Percentiles rank a stretch among this genome's conserved stretches.
Evolutionary conservation across 2,113 vertebrate genomes (phyloP).

Genomic region (Hemibagrus wyckioides): DNA sequence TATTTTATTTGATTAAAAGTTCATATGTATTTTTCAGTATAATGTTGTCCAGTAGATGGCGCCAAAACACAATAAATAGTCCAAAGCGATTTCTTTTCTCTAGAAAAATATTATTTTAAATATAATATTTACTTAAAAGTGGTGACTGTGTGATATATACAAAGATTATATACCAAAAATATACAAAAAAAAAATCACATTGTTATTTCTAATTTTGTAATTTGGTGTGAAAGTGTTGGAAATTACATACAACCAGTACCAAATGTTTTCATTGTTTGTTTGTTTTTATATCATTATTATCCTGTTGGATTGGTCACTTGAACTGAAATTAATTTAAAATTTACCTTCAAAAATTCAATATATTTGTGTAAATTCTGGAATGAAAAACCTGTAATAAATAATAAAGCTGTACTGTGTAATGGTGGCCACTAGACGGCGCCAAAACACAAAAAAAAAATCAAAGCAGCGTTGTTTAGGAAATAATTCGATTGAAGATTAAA

Average conservation of each 20-base stretch:
- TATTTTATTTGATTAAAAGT: neutral
- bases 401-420: neutral
- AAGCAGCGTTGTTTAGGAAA: neutral
- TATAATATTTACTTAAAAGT: neutral
- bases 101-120: neutral
- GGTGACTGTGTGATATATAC: neutral
- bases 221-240: neutral
- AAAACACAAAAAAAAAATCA: neutral
- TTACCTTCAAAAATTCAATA: neutral
- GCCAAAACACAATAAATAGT: constrained; percentile 21
- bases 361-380: neutral
- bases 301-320: neutral
- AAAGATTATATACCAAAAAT: too few relatives aligned
- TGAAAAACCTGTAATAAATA: neutral
- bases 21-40: neutral
- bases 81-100: neutral
- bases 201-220: neutral
- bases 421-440: constrained; percentile 38
- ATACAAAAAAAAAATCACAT: too few relatives aligned
- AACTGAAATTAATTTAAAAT: neutral
- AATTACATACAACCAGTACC: neutral
- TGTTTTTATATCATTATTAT: neutral
- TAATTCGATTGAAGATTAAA: neutral
- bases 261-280: neutral
- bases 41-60: constrained; percentile 37